Conservation (phyloP, 37 sponge, comb jelly and placozoan species). For the Beroe forskalii region DNA sequence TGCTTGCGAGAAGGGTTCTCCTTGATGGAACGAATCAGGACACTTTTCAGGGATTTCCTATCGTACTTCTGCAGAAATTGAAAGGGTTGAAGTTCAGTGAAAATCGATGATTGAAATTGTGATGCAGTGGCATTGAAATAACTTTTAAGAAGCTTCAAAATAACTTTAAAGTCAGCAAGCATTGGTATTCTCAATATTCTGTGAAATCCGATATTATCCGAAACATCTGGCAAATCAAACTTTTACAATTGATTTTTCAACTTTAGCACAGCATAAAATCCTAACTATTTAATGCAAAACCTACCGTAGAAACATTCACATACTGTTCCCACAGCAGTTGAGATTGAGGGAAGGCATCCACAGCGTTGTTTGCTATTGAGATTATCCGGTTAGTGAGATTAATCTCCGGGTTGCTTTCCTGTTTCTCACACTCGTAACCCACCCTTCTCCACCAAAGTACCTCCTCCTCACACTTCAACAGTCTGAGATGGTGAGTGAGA, state of each 20-base stretch:
- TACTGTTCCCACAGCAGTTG: neutral
- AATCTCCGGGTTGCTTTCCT: neutral
- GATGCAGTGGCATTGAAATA: no score
- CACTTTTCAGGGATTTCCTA: slow-evolving; percentile 7
- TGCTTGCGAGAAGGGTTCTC: slow-evolving; percentile 12
- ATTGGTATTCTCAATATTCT: no score
- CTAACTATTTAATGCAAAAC: no score
- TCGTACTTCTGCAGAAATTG: slow-evolving; percentile 38
- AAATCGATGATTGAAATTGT: no score
- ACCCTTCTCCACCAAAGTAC: neutral
- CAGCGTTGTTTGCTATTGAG: neutral
- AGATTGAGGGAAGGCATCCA: neutral
- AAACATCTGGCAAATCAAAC: no score
- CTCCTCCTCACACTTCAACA: neutral
- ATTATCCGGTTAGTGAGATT: slow-evolving; percentile 22
- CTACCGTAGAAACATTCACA: neutral
- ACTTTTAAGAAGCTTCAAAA: no score
- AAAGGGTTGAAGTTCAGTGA: no score
- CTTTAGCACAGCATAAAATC: no score
- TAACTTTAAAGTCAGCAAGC: no score
- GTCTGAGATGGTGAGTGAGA: neutral
- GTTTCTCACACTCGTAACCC: neutral
- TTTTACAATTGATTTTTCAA: no score
- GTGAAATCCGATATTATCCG: no score
- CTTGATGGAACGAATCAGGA: slow-evolving; percentile 14